Base-by-base conservation (phyloP, 2,797 vertebrate genomes). In the Picus viridis region DNA sequence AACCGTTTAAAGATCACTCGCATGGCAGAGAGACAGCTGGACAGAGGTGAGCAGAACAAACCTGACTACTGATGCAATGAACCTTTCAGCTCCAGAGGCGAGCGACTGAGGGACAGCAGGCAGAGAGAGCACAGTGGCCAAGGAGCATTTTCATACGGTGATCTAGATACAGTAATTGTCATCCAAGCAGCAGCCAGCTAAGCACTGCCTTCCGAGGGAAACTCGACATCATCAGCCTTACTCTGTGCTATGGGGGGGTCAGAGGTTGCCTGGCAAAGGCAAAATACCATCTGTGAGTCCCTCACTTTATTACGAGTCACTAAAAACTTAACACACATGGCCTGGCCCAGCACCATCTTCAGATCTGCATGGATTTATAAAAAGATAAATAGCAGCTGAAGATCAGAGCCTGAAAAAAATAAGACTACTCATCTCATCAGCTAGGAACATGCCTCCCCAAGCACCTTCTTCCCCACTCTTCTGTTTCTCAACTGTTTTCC, bases 321-420 rank as follows among this genome's bases (percentile, higher is more conserved):
- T 92, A 67, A 93, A 95, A 90, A 76, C 82, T 85, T 79, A 90
- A 89, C 71, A 76, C 92, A 36, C 41, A 6, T 94, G 64, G 82
- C 95, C 96, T 94, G 93, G 85, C 80, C 95, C 97, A 97, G 96
- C 96, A 96, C 94, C 95, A 96, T 83, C 94, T 91, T 96, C 94
- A 81, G 89, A 71, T 77, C 95, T 94, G 93, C 91, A 34, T 19
- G 53, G 87, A 79, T 83, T 96, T 95, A 79, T 29, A 90, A 94
- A 95, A 73, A 89, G 94, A 59, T 77, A 58, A 93, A 86, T 62
- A 94, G 90, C 67, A 96, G 85, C 96, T 93, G 93, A 94, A 96
- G 92, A 95, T 89, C 73, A 96, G 91, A 96, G 95, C 88, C 84
- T 90, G 73, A 93, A 94, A 82, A 73, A 85, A 88, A 16, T 19